Conservation (phyloP, 1,140 invertebrate genomes). For the Tetragonula clypearis region DNA sequence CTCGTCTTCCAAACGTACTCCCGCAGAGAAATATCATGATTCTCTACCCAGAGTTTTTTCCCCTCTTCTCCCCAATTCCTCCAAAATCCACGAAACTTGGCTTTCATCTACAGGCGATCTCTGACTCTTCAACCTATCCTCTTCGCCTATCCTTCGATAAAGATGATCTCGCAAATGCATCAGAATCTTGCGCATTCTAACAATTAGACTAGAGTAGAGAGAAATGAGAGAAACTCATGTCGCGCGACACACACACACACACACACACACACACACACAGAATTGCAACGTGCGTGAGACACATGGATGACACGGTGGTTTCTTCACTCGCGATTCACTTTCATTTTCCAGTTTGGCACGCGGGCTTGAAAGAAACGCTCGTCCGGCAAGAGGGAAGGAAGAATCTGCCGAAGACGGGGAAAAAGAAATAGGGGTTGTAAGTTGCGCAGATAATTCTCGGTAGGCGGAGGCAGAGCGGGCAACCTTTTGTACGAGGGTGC, state of each 20-base stretch:
- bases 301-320: too few species aligned
- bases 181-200: too few species aligned
- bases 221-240: background rate
- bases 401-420: slow-evolving; percentile 58
- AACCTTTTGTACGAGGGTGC: slow-evolving; percentile 57
- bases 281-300: background rate
- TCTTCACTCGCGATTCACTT: slow-evolving; percentile 69
- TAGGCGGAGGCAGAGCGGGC: slow-evolving; percentile 52
- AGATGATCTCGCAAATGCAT: background rate
- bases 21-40: background rate
- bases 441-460: slow-evolving; percentile 72
- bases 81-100: too few species aligned
- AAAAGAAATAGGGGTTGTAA: slow-evolving; percentile 72
- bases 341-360: slow-evolving; percentile 69
- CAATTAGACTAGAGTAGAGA: background rate
- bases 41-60: background rate
- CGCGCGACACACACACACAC: too few species aligned
- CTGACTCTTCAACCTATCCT: too few species aligned
- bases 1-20: background rate
- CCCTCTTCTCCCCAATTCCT: too few species aligned
- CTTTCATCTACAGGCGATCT: too few species aligned
- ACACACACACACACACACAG: background rate
- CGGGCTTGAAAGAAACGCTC: slow-evolving; percentile 40
- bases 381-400: slow-evolving; percentile 34
- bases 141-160: too few species aligned